Evolutionary conservation across 2,113 vertebrate genomes (phyloP).

Genomic region (Nyctereutes procyonoides): DNA sequence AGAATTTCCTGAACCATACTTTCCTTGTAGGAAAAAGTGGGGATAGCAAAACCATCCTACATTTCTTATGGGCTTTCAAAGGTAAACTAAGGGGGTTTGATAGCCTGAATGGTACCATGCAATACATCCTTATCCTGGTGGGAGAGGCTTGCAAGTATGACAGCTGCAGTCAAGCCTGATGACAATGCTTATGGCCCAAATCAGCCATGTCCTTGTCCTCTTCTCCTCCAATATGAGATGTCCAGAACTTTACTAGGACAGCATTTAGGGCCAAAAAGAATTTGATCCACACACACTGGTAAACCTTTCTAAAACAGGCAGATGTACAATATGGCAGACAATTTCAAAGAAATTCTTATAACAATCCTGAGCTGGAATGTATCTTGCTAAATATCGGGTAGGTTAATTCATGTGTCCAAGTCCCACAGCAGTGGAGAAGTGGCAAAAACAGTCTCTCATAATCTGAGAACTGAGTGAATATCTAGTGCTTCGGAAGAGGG

Average conservation of each 20-base stretch:
- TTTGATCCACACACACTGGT: background rate
- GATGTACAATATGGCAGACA: background rate
- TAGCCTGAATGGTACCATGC: background rate
- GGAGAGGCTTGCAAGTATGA: background rate
- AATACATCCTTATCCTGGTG: background rate
- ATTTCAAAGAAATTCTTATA: background rate
- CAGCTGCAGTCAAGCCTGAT: background rate
- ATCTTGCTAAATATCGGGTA: background rate
- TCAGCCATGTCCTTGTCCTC: background rate
- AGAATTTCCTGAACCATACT: background rate
- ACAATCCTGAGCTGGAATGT: background rate
- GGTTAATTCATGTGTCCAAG: background rate
- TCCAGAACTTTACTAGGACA: background rate
- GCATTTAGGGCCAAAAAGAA: background rate
- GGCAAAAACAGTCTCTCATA: background rate
- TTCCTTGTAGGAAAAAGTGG: background rate
- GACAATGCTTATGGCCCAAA: background rate
- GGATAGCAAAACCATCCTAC: background rate
- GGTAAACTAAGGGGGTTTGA: background rate
- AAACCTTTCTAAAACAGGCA: background rate
- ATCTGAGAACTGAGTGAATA: background rate
- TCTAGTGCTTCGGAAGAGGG: background rate
- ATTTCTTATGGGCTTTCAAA: background rate
- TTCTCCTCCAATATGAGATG: background rate
- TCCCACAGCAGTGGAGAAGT: background rate